phyloP scores from a whole-genome alignment of 2,113 vertebrate species.

The Rhynchomys soricoides region DNA sequence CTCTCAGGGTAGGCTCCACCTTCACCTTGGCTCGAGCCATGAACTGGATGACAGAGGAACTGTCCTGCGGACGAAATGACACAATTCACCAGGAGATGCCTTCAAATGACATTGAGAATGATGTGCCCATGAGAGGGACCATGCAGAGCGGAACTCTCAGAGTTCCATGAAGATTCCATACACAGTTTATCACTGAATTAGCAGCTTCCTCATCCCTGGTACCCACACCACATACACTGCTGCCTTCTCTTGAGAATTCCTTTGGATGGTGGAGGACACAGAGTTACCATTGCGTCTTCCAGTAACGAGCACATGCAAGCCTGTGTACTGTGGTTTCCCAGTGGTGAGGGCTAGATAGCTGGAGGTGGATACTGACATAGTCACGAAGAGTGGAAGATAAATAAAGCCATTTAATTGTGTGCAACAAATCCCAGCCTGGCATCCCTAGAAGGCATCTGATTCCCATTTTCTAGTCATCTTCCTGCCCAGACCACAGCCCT shows the following conservation, averaged over 20 bases:
- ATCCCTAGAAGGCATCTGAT: background rate
- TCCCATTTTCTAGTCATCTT: conserved; percentile 44
- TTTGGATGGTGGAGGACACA: background rate
- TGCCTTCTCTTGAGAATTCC: background rate
- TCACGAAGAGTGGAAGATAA: conserved; percentile 38
- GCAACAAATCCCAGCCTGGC: conserved; percentile 49
- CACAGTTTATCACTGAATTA: background rate
- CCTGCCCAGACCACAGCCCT: conserved; percentile 61
- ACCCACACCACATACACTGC: background rate
- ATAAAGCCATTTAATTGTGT: conserved; percentile 52
- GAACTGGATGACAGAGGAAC: conserved; percentile 97
- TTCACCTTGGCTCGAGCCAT: conserved; percentile 91
- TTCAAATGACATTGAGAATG: background rate
- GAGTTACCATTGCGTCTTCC: background rate
- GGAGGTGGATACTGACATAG: conserved; percentile 25
- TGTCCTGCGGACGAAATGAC: conserved; percentile 89
- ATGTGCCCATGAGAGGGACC: fast-evolving
- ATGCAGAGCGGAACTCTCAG: background rate
- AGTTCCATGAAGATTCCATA: background rate
- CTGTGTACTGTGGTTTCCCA: conserved; percentile 3
- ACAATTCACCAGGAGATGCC: background rate
- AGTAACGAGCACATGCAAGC: background rate
- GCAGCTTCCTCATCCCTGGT: background rate
- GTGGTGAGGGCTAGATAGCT: conserved; percentile 50
- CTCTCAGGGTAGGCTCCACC: conserved; percentile 86